These are phyloP conservation scores for Sprattus sprattus DNA, from an alignment of 2,113 vertebrate genomes.

Conservation along the genomic window DNA sequence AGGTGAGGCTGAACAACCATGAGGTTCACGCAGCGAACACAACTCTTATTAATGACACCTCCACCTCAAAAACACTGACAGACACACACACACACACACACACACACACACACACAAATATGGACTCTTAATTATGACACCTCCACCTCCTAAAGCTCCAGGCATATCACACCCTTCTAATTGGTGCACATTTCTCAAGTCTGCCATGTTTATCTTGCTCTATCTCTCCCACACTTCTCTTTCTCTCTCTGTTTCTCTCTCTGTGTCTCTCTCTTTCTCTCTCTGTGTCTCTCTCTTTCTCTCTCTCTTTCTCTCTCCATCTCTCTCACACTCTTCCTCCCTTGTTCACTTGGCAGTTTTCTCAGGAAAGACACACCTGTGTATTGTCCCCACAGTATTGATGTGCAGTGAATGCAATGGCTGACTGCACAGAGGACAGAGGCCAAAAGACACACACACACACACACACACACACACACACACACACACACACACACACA, in stretches of 20 bases:
- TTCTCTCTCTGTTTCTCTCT: neutral
- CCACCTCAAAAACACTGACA: too few relatives aligned
- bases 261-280: neutral
- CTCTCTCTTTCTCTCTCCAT: too few relatives aligned
- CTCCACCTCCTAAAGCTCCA: neutral
- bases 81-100: too few relatives aligned
- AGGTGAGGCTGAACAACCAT: neutral
- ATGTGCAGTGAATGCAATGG: too few relatives aligned
- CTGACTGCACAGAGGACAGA: neutral
- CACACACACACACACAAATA: too few relatives aligned
- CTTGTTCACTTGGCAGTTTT: too few relatives aligned
- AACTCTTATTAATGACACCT: neutral
- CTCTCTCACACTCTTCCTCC: slow-evolving; percentile 17
- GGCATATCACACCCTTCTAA: neutral
- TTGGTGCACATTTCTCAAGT: neutral
- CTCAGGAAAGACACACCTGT: neutral
- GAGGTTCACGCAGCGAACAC: neutral
- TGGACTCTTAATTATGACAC: neutral
- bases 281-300: neutral
- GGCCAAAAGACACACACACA: neutral
- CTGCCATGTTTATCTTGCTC: neutral
- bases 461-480: neutral
- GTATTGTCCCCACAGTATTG: too few relatives aligned
- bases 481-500: too few relatives aligned
- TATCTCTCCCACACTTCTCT: neutral